phyloP scores from a whole-genome alignment of 2,888 invertebrate genomes.

The Halocaridina rubra region DNA sequence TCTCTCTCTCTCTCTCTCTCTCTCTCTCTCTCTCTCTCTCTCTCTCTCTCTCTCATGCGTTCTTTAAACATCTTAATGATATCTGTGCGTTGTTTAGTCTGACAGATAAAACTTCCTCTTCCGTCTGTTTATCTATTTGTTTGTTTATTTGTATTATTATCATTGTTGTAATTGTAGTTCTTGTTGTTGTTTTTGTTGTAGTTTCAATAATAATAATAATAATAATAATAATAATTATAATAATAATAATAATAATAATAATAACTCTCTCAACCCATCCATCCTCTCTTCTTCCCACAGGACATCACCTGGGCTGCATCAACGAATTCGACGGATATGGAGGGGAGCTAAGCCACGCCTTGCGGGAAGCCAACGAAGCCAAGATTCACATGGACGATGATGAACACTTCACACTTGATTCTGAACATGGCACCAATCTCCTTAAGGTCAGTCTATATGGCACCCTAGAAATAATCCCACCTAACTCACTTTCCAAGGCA shows the following conservation, averaged over 20 bases:
- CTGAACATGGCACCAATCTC: slow-evolving; percentile 50
- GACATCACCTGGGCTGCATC: slow-evolving; percentile 50
- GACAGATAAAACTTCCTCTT: neutral
- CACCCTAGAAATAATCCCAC: neutral
- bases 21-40: neutral
- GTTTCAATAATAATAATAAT: slow-evolving; percentile 3
- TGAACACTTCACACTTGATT: slow-evolving; percentile 50
- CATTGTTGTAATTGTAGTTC: too few relatives aligned
- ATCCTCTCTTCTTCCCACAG: neutral
- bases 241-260: neutral
- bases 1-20: neutral
- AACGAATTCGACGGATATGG: slow-evolving; percentile 54
- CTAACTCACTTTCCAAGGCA: too few relatives aligned
- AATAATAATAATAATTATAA: slow-evolving; percentile 1
- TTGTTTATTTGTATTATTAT: too few relatives aligned
- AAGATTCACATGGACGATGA: slow-evolving; percentile 61
- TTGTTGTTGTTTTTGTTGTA: too few relatives aligned
- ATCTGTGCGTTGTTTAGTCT: neutral
- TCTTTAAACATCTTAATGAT: neutral
- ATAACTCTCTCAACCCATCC: neutral
- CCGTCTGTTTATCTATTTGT: too few relatives aligned
- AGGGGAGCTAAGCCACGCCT: slow-evolving; percentile 53
- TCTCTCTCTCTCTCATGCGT: too few relatives aligned
- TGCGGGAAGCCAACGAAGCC: slow-evolving; percentile 22
- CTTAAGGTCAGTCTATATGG: slow-evolving; percentile 26